Base-by-base conservation (phyloP, 2,113 vertebrate species). In the Haplochromis burtoni region DNA sequence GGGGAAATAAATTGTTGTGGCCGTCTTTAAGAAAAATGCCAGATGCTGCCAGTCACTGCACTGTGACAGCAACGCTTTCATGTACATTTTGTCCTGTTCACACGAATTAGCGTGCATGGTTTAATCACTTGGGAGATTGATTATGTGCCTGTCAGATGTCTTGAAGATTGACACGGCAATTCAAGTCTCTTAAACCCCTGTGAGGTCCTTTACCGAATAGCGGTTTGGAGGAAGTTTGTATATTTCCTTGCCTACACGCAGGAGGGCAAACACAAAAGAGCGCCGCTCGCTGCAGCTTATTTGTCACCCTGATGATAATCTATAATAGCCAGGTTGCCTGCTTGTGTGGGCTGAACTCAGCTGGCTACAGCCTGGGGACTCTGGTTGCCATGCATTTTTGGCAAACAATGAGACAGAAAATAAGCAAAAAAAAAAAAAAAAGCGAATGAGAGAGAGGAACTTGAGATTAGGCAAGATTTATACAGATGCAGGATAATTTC, bases 291-390 rank as follows among this genome's bases (percentile, higher is more conserved):
- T 63, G 79, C 14, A 21, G 73, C 88, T 90, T 89, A 92, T 95
- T 94, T 92, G 91, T 92, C 94, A 92, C 86, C 45, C 57, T 84
- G 91, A 94, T 94, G 90, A 92, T 93, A 89, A 95, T 93, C 88
- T 90, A 80, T 90, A 87, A 79, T 57, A 57, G 82, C 88, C 90
- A 86, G 87, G 91, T 89, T 88, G 55, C 54, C 86, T 68, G 76
- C 85, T 12, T 92, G 92, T 93, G 92, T 86, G 91, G 91, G 83
- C 88, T 19, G 38, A 29, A 17, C 84, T 88, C 82, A 12, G 59
- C 88, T 29, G 88, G 66, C 89, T 24, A 84, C 88, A 85, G 87
- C 81, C 54, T 26, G n/a, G 68, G 80, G 73, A 86, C 81, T 85
- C 71, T 3, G 7, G 61, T 78, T 82, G 51, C 86, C 80, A 53